Evolutionary conservation across 2,113 vertebrate species (phyloP).

Genomic region (Siniperca knerii): DNA sequence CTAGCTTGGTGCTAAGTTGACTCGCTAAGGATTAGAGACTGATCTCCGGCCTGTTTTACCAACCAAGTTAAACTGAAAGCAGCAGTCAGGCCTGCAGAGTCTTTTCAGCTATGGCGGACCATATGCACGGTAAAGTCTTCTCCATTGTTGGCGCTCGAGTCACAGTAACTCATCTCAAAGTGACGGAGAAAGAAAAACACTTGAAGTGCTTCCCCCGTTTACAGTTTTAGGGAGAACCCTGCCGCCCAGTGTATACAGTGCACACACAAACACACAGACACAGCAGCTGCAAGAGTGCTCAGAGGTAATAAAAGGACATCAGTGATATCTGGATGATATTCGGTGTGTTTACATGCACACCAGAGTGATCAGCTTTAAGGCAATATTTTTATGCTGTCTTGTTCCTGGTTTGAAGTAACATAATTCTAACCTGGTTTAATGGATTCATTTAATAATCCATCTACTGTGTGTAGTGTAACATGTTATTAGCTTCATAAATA

Average conservation of each 20-base stretch:
- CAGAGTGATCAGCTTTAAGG: conserved; percentile 15
- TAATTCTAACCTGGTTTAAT: neutral
- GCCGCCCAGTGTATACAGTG: conserved; percentile 53
- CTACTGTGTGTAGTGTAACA: neutral
- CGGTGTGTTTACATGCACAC: conserved; percentile 50
- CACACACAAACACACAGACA: conserved; percentile 29
- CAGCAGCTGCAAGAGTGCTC: conserved; percentile 46
- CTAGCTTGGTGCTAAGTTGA: neutral
- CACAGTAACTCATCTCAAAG: neutral
- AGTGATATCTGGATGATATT: neutral
- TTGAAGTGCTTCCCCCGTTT: conserved; percentile 47
- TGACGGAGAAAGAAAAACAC: conserved; percentile 16
- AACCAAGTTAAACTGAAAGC: neutral
- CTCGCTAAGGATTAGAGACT: neutral
- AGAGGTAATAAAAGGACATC: conserved; percentile 12
- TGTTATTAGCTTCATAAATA: neutral
- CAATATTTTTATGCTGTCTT: neutral
- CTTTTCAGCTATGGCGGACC: neutral
- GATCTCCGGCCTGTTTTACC: neutral
- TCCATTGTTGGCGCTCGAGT: neutral
- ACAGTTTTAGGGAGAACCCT: conserved; percentile 70
- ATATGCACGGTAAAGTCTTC: neutral
- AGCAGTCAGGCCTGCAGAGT: neutral
- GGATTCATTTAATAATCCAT: neutral
- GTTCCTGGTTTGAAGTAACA: too few relatives aligned